Evolutionary conservation across 2,113 vertebrate species (phyloP).

Genomic region (Aspiorhynchus laticeps): DNA sequence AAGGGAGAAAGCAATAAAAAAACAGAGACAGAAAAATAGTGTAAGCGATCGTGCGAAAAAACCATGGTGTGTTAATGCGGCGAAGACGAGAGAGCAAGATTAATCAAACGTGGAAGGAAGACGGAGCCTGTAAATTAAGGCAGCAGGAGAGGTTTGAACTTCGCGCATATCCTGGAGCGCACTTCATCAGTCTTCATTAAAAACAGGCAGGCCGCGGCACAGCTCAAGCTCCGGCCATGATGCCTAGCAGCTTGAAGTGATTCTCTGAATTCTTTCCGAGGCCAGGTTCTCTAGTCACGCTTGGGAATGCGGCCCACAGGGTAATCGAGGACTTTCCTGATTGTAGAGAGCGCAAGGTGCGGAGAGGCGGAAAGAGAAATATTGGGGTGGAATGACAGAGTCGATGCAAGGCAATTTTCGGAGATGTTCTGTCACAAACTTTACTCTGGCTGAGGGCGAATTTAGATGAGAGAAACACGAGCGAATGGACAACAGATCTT

Average conservation of each 20-base stretch:
- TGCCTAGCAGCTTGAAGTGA: conserved; percentile 22
- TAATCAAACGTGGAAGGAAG: conserved; percentile 32
- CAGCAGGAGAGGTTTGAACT: conserved; percentile 35
- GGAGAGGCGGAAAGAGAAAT: conserved; percentile 3
- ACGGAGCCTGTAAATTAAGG: conserved; percentile 27
- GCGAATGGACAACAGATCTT: neutral
- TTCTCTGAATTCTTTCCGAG: conserved; percentile 8
- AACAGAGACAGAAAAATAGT: neutral
- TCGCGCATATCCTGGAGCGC: conserved; percentile 19
- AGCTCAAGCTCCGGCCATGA: conserved; percentile 22
- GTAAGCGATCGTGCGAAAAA: neutral
- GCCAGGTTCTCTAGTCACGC: neutral
- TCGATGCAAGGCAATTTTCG: conserved; percentile 18
- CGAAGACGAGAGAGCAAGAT: neutral
- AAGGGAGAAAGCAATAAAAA: neutral
- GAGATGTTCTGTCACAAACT: conserved; percentile 5
- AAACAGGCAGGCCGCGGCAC: neutral
- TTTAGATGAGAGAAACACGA: conserved; percentile 14
- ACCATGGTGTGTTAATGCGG: neutral
- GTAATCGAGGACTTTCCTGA: conserved; percentile 11
- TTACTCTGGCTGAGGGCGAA: conserved; percentile 13
- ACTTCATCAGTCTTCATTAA: conserved; percentile 43
- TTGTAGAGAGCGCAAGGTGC: neutral
- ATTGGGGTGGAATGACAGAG: conserved; percentile 15
- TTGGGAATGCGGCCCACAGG: neutral